Evolutionary conservation across 1,140 invertebrate species (phyloP), one percentile per base, ranked within the genome.

Genomic region (Adoxophyes honmai): DNA sequence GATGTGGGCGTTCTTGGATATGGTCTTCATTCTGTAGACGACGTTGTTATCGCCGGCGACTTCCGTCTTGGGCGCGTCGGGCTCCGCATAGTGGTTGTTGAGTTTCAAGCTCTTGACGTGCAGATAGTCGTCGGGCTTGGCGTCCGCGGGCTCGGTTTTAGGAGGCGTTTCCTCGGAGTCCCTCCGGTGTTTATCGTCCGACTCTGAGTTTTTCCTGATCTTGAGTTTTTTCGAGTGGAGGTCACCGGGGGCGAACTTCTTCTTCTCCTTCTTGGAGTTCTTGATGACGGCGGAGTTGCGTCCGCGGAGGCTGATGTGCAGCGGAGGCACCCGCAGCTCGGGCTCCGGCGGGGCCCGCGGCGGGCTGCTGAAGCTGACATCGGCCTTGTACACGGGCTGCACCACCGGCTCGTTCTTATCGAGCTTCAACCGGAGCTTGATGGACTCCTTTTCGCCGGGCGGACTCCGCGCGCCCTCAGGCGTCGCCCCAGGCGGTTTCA

Each of bases 241-340:
- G 33, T 91, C 90, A 7, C 78, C 75, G 0, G 91, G 90, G 5
- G 85, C 67, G 77, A 69, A 70, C 70, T 94, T 94, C 68, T 94
- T 94, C 66, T 92, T 92, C 52, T 95, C 94, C 65, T 95, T 95
- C 57, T 94, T 93, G 10, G 94, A 93, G 70, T 94, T 94, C 60
- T 95, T 95, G 51, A 97, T 96, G 33, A 97, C 95, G n/a, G 94
- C 95, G 10, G 95, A 94, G 86, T 96, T 96, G 39, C 95, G 90
- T 6, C 96, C 96, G 61, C 96, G 90, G 44, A 98, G 86, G 52
- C 95, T 96, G 70, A 98, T 97, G 76, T 97, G 96, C 70, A 98
- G 88, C 1, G 96, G 96, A 15, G 96, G 96, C 13, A 98, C 96
- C 57, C 95, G 90, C 0, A 94, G 93, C 70, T 96, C 95, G 58